Percentiles rank a stretch among this genome's conserved stretches.
These are phyloP conservation scores for Sebastes fasciatus DNA, from an alignment of 2,113 vertebrate genomes.

Conservation along the genomic window DNA sequence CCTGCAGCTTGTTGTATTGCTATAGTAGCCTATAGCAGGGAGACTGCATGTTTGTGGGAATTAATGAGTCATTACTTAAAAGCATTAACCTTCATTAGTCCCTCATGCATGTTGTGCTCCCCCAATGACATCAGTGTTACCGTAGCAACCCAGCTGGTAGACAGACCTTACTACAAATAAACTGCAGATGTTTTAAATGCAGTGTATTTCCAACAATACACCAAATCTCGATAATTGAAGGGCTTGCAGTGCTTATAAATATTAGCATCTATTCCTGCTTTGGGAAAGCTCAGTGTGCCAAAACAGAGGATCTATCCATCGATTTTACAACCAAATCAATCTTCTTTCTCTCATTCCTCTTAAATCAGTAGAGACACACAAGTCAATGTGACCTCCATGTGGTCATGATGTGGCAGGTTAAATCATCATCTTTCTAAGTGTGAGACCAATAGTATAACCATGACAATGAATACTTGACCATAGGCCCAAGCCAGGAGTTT, in stretches of 20 bases:
- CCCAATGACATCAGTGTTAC: not conserved
- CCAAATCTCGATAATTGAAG: not conserved
- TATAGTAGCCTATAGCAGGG: not conserved
- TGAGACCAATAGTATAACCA: not conserved
- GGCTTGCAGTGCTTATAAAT: too few relatives aligned
- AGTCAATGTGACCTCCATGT: not conserved
- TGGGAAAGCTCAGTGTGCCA: not conserved
- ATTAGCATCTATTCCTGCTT: not conserved
- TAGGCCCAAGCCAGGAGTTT: not conserved
- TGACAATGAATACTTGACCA: not conserved
- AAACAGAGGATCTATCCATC: not conserved
- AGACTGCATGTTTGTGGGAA: not conserved
- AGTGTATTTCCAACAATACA: not conserved
- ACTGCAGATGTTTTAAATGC: not conserved
- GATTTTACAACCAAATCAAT: not conserved
- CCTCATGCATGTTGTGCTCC: not conserved
- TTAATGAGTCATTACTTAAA: not conserved
- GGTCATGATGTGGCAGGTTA: not conserved
- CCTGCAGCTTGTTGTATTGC: not conserved
- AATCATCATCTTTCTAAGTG: not conserved
- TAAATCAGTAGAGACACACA: not conserved
- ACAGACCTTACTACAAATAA: too few relatives aligned
- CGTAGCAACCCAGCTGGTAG: not conserved
- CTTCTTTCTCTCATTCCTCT: not conserved
- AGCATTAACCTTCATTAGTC: not conserved